Evolutionary conservation across 2,113 vertebrate genomes (phyloP), one percentile per base, ranked within the genome.

Genomic region (Sander vitreus): DNA sequence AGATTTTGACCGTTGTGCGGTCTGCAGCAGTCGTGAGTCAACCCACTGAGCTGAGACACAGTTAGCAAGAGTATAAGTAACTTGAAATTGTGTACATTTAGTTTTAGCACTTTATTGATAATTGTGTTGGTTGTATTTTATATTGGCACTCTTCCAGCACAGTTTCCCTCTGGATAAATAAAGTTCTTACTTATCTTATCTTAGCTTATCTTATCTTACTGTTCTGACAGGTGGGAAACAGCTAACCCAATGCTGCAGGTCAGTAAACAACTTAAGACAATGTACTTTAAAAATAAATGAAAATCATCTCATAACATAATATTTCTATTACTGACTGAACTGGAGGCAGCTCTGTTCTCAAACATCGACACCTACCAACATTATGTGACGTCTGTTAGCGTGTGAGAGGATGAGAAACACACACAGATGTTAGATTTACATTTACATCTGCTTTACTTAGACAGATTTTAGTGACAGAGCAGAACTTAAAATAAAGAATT

Each of bases 321-420:
- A 8, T 36, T 8, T 21, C 0, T 33, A 50, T 74, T 10, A 23
- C 43, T 21, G 48, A 53, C 4, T 25, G 45, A 21, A 25, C 0
- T 39, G 30, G 63, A 27, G 55, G 21, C 19, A 27, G 1, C 55
- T 68, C 39, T 23, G 54, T 33, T 55, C 9, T 59, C 18, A 71
- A 54, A n/a, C 19, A 47, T 23, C 21, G 6, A 48, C 30, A 55
- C 71, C 53, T 59, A 50, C 65, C 65, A 6, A 39, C 36, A 10
- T 30, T 1, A 67, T 21, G 43, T 3, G 69, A 19, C 18, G 6
- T 43, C 62, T 65, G 73, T 68, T 15, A 18, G 83, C 65, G 19
- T 47, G 62, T 60, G 11, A 69, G 21, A 57, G 25, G 27, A 27
- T 1, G 27, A 76, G 21, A 76, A 12, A 76, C 36, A 80, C 30